Base-by-base conservation (phyloP, 2,113 vertebrate species). In the Pelusios castaneus region DNA sequence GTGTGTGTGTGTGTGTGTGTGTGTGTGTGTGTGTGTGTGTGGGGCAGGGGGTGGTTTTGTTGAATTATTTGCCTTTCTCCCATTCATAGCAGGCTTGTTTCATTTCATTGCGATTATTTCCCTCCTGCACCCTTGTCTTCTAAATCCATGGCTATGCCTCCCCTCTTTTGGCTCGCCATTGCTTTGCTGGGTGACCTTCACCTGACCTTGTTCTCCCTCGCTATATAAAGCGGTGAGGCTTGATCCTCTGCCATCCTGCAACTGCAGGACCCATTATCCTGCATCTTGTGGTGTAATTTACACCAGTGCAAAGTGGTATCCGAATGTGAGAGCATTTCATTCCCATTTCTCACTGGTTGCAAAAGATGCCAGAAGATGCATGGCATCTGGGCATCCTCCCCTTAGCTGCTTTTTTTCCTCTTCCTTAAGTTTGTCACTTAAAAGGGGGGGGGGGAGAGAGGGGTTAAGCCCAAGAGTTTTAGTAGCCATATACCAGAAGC, bases 151-250 rank as follows among this genome's bases (percentile, higher is more conserved):
- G n/a, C 63, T 82, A 63, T 45, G 86, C 76, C 70, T 87, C 85
- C 85, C 52, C 47, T 83, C 22, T 55, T 34, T 55, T 45, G 60
- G 45, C 41, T 67, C 47, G 27, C 38, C 51, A 38, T 43, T 56
- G 89, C 58, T 51, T 80, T 67, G 73, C 80, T 90, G 84, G 21
- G 29, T 94, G 94, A 97, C 98, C 98, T 98, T 98, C 97, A 95
- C 91, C 88, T 81, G 97, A 97, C 98, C 98, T 98, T 97, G 25
- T 47, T 56, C 9, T 85, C 93, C 95, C 31, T 85, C 60, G 13
- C 19, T 21, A 70, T 41, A 75, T 81, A 63, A 78, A 31, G 55
- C 54, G 6, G 21, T 13, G 12, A 10, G 63, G 41, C 22, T 27
- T 75, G 41, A 27, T 22, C 24, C 41, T 45, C 41, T 27, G 24